Conservation (phyloP, 2,113 vertebrate genomes). For the Eonycteris spelaea region DNA sequence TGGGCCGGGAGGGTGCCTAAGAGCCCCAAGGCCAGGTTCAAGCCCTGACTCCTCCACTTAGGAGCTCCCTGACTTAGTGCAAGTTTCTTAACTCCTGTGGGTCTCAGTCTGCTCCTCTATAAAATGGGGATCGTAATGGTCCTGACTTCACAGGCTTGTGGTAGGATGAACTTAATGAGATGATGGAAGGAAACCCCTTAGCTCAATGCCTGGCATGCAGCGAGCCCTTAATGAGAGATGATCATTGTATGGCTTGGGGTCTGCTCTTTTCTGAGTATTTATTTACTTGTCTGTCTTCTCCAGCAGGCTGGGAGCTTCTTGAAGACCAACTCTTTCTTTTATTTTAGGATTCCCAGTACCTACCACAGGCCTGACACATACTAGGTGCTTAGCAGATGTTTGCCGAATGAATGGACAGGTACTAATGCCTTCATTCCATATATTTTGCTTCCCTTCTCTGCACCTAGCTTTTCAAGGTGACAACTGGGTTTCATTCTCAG, state of each 20-base stretch:
- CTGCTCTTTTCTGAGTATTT: neutral
- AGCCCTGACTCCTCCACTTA: neutral
- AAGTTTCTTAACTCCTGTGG: neutral
- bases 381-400: neutral
- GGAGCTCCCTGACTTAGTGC: neutral
- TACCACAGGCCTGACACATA: neutral
- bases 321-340: neutral
- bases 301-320: neutral
- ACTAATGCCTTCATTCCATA: neutral
- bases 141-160: neutral
- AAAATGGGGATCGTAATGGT: neutral
- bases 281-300: neutral
- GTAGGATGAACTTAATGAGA: neutral
- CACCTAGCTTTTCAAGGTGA: neutral
- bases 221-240: neutral
- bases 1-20: neutral
- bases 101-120: neutral
- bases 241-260: neutral
- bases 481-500: neutral
- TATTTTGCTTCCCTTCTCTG: neutral
- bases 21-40: neutral
- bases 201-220: neutral
- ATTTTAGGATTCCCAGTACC: neutral
- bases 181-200: neutral
- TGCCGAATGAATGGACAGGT: neutral